Evolutionary conservation across 2,888 invertebrate genomes (phyloP).

Genomic region (Hecatera dysodea): DNA sequence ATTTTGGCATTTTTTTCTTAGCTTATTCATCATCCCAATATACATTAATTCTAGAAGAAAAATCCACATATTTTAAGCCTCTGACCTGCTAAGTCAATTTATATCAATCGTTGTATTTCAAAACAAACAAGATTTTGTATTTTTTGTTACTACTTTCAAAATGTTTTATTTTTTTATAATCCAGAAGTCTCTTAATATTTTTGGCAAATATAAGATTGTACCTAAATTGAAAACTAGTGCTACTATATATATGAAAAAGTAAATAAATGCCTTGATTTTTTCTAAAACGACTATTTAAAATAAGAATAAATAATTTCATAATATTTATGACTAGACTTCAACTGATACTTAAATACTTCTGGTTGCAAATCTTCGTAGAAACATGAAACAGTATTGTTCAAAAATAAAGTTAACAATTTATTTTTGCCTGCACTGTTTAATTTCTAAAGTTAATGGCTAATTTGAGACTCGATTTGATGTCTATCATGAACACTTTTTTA

Average conservation of each 20-base stretch:
- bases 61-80: neutral
- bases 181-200: neutral
- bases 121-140: neutral
- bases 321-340: conserved; percentile 59
- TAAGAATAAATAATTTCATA: conserved; percentile 37
- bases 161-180: neutral
- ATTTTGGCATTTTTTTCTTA: conserved; percentile 53
- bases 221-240: conserved; percentile 13
- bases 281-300: conserved; percentile 5
- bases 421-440: neutral
- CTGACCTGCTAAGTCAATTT: neutral
- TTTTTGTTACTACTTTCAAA: neutral
- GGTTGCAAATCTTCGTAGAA: no score
- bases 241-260: conserved; percentile 18
- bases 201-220: conserved; percentile 18
- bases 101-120: neutral
- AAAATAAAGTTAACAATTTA: neutral
- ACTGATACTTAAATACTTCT: conserved; percentile 4
- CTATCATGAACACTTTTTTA: neutral
- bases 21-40: conserved; percentile 27
- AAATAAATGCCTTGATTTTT: conserved; percentile 57
- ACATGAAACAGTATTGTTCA: neutral
- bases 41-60: conserved; percentile 23
- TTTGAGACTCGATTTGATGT: neutral
- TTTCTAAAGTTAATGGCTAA: neutral